Evolutionary conservation across 1,140 invertebrate genomes (phyloP).

Genomic region (Hyphantria cunea): DNA sequence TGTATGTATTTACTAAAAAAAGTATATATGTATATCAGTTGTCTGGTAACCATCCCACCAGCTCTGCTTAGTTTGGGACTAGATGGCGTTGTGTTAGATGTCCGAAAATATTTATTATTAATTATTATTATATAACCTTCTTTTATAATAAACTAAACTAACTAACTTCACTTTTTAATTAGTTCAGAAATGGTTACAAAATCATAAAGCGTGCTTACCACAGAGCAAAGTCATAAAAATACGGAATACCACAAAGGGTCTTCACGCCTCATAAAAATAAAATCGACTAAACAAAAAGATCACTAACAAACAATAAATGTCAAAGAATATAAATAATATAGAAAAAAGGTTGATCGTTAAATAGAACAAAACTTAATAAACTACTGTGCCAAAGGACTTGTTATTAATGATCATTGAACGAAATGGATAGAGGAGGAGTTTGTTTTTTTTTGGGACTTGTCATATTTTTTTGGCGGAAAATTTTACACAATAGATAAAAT

Average conservation of each 20-base stretch:
- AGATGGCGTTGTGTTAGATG: too few relatives aligned
- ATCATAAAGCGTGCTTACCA: neutral
- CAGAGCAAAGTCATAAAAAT: slow-evolving; percentile 5
- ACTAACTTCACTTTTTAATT: slow-evolving; percentile 6
- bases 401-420: neutral
- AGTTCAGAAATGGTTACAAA: slow-evolving; percentile 2
- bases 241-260: slow-evolving; percentile 19
- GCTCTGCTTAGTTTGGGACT: too few relatives aligned
- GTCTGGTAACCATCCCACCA: too few relatives aligned
- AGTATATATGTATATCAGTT: too few relatives aligned
- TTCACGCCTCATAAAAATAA: slow-evolving; percentile 54
- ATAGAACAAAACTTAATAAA: slow-evolving; percentile 44
- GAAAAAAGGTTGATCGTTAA: slow-evolving; percentile 35
- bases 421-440: neutral
- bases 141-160: neutral
- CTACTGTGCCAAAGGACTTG: slow-evolving; percentile 30
- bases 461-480: neutral
- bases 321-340: slow-evolving; percentile 41
- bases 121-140: too few relatives aligned
- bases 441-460: neutral
- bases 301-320: slow-evolving; percentile 50
- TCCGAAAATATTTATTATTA: too few relatives aligned
- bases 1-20: too few relatives aligned
- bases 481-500: too few relatives aligned
- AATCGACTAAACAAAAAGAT: slow-evolving; percentile 34